phyloP scores from a whole-genome alignment of 2,113 vertebrate genomes.

The Scolopax mira region DNA sequence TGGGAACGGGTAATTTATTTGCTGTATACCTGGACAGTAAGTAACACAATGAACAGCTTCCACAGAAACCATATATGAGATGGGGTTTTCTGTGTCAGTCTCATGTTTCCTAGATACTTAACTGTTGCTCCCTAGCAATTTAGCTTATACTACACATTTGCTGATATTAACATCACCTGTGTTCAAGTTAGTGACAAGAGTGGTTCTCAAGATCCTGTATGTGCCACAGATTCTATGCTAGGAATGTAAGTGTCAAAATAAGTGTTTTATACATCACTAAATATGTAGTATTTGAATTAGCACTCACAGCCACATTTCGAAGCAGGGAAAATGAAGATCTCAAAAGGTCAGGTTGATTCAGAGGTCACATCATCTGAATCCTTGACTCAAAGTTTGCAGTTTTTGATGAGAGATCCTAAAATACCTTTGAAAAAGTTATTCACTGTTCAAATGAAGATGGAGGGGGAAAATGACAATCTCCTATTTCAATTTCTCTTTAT shows the following conservation, averaged over 20 bases:
- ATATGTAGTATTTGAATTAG: conserved; percentile 11
- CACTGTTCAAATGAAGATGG: conserved; percentile 53
- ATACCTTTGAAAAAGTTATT: conserved; percentile 62
- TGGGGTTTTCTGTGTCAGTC: neutral
- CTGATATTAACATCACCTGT: neutral
- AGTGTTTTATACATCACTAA: neutral
- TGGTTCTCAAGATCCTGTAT: neutral
- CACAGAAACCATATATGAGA: neutral
- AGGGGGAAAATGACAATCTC: conserved; percentile 56
- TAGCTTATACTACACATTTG: neutral
- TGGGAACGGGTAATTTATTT: neutral
- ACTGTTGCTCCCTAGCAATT: neutral
- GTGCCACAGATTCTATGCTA: conserved; percentile 1
- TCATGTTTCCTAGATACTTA: neutral
- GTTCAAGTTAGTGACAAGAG: neutral
- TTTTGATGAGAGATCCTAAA: conserved; percentile 53
- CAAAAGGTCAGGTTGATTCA: conserved; percentile 35
- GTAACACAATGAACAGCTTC: neutral
- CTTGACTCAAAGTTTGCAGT: neutral
- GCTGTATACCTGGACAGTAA: neutral
- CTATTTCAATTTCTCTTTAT: conserved; percentile 63
- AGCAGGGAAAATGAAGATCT: neutral
- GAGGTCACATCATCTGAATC: conserved; percentile 12
- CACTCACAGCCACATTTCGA: neutral
- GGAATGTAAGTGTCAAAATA: conserved; percentile 19